A percentile compares a stretch with the other conserved stretches of the same genome.
Evolutionary conservation across 2,888 invertebrate genomes (phyloP).

Genomic region (Dynastes maya): DNA sequence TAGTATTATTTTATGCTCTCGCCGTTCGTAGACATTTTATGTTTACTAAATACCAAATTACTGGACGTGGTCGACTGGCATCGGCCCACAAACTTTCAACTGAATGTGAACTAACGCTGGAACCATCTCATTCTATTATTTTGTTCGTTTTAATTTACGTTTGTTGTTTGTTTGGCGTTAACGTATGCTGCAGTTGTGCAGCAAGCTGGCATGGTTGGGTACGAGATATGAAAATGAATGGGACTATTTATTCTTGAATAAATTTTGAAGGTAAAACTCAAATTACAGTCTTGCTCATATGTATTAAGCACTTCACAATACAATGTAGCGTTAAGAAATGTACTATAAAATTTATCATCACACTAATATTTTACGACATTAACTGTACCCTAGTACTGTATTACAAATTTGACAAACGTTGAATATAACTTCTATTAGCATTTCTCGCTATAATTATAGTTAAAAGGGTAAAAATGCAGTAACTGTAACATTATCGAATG

Average conservation of each 20-base stretch:
- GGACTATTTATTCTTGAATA: not conserved
- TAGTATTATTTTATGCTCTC: conserved; percentile 36
- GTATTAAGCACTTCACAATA: too few species aligned
- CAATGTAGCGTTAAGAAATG: too few species aligned
- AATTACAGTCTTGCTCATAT: too few species aligned
- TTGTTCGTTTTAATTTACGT: not conserved
- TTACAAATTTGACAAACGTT: too few species aligned
- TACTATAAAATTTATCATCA: too few species aligned
- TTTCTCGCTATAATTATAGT: too few species aligned
- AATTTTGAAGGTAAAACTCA: too few species aligned
- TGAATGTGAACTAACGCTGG: not conserved
- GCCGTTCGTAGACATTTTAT: conserved; percentile 31
- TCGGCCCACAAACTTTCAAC: conserved; percentile 6
- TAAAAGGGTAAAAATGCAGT: too few species aligned
- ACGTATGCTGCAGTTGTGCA: not conserved
- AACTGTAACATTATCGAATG: too few species aligned
- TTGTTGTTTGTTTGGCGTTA: not conserved
- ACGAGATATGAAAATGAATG: conserved; percentile 10
- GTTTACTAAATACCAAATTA: conserved; percentile 40
- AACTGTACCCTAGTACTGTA: too few species aligned
- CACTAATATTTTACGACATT: too few species aligned
- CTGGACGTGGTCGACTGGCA: not conserved
- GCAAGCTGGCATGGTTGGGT: not conserved
- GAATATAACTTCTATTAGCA: too few species aligned
- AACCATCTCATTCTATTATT: not conserved